A percentile compares a stretch with the other conserved stretches of the same genome.
phyloP scores from a whole-genome alignment of 2,888 invertebrate genomes.

The Oeneis ivallda region DNA sequence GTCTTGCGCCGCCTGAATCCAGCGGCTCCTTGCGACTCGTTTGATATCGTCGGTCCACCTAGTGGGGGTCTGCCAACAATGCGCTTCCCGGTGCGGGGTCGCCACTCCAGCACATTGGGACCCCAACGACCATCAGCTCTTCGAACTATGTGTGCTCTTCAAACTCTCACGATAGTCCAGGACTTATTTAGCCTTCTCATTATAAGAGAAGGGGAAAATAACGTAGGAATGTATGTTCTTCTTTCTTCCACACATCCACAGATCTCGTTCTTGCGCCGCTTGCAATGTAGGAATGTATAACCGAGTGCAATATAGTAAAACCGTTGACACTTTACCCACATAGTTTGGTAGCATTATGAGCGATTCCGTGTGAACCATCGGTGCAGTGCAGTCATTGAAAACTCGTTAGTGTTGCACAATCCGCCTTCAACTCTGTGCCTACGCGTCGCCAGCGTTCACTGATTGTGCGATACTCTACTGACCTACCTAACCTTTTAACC shows the following conservation, averaged over 20 bases:
- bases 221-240: background rate
- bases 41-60: no score
- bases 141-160: no score
- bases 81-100: no score
- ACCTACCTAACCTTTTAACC: background rate
- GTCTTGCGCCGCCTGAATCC: no score
- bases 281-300: background rate
- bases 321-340: conserved; percentile 1
- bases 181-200: no score
- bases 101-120: no score
- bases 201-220: background rate
- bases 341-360: background rate
- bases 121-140: no score
- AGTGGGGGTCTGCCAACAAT: no score
- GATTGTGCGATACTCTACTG: background rate
- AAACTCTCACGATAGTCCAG: no score
- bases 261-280: no score
- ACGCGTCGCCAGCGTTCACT: background rate
- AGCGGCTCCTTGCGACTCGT: no score
- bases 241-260: no score
- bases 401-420: conserved; percentile 3
- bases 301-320: background rate
- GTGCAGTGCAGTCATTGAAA: background rate
- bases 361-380: background rate
- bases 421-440: background rate